These are phyloP conservation scores for Diogma glabrata DNA, from an alignment of 2,888 invertebrate genomes.

Conservation along the genomic window DNA sequence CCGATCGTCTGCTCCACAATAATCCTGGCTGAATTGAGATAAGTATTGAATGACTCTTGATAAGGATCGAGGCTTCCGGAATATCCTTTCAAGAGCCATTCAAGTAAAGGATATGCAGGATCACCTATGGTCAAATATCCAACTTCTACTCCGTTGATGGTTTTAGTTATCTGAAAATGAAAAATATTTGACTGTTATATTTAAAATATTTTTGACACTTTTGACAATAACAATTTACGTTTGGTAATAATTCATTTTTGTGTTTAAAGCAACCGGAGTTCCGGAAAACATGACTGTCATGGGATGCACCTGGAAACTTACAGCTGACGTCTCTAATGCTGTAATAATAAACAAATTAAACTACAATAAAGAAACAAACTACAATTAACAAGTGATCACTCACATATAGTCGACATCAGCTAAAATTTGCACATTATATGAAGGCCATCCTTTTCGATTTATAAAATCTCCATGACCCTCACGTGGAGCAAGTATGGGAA, in stretches of 20 bases:
- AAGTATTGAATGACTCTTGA: neutral
- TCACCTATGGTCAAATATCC: neutral
- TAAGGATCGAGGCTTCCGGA: neutral
- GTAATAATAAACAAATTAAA: neutral
- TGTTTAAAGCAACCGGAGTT: neutral
- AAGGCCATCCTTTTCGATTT: neutral
- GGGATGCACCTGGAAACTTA: neutral
- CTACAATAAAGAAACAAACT: neutral
- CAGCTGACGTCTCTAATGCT: neutral
- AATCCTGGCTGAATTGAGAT: neutral
- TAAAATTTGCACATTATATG: neutral
- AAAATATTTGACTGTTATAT: neutral
- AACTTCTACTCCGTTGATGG: neutral
- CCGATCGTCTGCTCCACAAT: neutral
- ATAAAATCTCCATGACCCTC: neutral
- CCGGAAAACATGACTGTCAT: neutral
- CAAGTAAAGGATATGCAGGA: neutral
- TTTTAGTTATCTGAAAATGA: constrained; percentile 2
- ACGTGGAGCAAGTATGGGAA: neutral
- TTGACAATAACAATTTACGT: no score
- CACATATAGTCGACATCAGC: neutral
- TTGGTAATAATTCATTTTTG: neutral
- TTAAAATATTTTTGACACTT: no score
- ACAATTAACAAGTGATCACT: neutral
- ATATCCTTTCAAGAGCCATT: neutral